Percentiles rank a stretch among this genome's conserved stretches.
These are phyloP conservation scores for Hydrotaea diabolus DNA, from an alignment of 2,888 invertebrate species.

Conservation along the genomic window DNA sequence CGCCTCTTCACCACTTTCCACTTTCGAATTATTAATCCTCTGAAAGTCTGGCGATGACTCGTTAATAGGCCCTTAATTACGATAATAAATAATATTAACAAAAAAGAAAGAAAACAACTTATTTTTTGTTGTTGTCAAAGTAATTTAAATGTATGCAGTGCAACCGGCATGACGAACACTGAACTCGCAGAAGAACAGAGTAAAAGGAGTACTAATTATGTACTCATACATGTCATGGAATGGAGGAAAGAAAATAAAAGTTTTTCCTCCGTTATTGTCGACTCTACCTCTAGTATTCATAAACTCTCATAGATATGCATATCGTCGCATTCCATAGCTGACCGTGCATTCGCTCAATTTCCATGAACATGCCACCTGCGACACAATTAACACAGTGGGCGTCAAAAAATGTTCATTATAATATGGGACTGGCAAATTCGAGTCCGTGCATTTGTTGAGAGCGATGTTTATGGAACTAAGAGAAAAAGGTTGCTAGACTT, in stretches of 20 bases:
- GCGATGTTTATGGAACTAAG: too few relatives aligned
- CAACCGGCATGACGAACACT: constrained; percentile 68
- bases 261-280: neutral
- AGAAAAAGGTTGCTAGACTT: too few relatives aligned
- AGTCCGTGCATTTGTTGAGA: too few relatives aligned
- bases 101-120: neutral
- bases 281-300: neutral
- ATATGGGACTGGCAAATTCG: too few relatives aligned
- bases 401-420: too few relatives aligned
- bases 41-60: neutral
- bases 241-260: neutral
- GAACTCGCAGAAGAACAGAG: constrained; percentile 49
- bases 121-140: constrained; percentile 4
- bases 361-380: too few relatives aligned
- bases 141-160: constrained; percentile 26
- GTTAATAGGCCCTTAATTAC: neutral
- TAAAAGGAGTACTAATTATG: constrained; percentile 40
- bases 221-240: neutral
- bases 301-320: neutral
- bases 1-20: neutral
- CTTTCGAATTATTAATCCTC: neutral
- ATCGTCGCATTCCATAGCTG: too few relatives aligned
- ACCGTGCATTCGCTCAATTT: too few relatives aligned
- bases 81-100: constrained; percentile 8
- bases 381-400: too few relatives aligned